These are phyloP conservation scores for Pseudobourletiella spinata DNA, from an alignment of 1,140 invertebrate species.

Conservation along the genomic window DNA sequence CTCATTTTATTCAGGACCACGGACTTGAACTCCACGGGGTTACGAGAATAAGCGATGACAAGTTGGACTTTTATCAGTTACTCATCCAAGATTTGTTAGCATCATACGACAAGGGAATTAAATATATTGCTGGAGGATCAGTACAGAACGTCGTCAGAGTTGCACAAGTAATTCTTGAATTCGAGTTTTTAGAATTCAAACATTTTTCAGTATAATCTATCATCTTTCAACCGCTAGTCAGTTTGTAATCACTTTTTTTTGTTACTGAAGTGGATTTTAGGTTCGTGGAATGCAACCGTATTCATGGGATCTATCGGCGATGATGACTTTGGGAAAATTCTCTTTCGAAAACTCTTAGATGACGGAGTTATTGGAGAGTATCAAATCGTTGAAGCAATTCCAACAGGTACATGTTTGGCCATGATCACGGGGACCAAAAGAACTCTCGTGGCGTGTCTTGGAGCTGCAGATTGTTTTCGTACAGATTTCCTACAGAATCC, in stretches of 20 bases:
- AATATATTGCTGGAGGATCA: background rate
- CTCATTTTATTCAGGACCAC: background rate
- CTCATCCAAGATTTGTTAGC: background rate
- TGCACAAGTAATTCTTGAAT: background rate
- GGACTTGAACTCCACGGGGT: background rate
- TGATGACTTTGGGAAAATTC: background rate
- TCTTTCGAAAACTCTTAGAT: background rate
- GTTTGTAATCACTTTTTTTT: no score
- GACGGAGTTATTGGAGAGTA: background rate
- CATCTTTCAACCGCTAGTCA: no score
- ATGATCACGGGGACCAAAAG: background rate
- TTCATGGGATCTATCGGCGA: background rate
- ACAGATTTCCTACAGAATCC: background rate
- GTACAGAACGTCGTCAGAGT: background rate
- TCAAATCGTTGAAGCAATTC: background rate
- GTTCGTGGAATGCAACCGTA: background rate
- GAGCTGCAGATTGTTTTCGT: background rate
- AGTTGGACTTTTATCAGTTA: background rate
- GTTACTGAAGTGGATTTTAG: background rate
- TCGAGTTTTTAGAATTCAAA: no score
- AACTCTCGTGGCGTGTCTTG: background rate
- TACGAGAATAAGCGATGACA: background rate
- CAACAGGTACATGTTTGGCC: background rate
- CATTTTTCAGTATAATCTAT: no score
- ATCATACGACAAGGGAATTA: background rate